phyloP scores from a whole-genome alignment of 2,797 vertebrate species.

The Cryptoblepharus egeriae region DNA sequence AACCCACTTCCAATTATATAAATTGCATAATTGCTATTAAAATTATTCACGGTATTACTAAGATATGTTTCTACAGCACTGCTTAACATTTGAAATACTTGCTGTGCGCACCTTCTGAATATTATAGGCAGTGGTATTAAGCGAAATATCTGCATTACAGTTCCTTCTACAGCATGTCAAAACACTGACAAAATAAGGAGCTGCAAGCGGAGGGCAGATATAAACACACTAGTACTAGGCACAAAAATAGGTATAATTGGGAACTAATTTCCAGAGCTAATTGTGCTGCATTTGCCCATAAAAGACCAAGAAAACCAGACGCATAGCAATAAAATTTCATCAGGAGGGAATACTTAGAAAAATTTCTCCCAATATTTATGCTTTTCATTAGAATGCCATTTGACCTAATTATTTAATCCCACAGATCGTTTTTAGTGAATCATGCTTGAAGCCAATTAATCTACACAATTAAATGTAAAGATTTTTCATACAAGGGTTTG shows the following conservation, averaged over 20 bases:
- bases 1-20: slow-evolving; percentile 16
- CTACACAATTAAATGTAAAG: slow-evolving; percentile 3
- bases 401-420: not conserved
- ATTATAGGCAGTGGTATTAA: not conserved
- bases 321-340: slow-evolving; percentile 1
- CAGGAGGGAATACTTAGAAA: not conserved
- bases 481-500: not conserved
- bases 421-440: not conserved
- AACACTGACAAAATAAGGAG: slow-evolving; percentile 43
- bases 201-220: slow-evolving; percentile 45
- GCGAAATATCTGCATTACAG: slow-evolving; percentile 24
- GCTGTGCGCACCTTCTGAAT: not conserved
- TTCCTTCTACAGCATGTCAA: slow-evolving; percentile 16
- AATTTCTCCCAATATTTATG: not conserved
- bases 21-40: slow-evolving; percentile 23
- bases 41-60: slow-evolving; percentile 14
- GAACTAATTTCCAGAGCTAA: slow-evolving; percentile 41
- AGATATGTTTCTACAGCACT: slow-evolving; percentile 30
- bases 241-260: slow-evolving; percentile 36
- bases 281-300: not conserved
- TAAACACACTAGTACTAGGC: slow-evolving; percentile 18
- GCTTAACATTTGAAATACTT: slow-evolving; percentile 26
- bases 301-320: not conserved
- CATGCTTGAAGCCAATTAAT: not conserved
- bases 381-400: not conserved